Conservation (phyloP, 2,797 vertebrate genomes). For the Chrysolophus pictus region DNA sequence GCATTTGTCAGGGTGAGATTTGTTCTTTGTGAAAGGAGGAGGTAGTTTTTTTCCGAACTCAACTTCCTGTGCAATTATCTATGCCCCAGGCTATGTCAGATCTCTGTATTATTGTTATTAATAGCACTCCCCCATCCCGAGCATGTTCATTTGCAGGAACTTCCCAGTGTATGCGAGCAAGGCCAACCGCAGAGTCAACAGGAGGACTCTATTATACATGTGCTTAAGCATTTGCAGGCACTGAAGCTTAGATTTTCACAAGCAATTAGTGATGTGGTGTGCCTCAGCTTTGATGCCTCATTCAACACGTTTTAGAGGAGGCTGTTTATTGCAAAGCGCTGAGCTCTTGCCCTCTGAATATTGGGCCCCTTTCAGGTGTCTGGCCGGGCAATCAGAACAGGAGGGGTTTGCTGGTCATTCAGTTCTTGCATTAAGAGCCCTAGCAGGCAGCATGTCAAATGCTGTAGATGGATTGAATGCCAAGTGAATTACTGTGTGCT, state of each 20-base stretch:
- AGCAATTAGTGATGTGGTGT: slow-evolving; percentile 23
- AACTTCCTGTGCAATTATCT: not conserved
- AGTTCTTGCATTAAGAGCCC: not conserved
- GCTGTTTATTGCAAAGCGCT: not conserved
- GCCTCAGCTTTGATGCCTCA: not conserved
- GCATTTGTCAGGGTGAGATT: not conserved
- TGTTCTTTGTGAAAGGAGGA: not conserved
- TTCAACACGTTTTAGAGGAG: fast-evolving
- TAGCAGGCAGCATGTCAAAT: not conserved
- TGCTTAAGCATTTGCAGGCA: slow-evolving; percentile 37
- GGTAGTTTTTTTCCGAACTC: not conserved
- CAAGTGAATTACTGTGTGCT: not conserved
- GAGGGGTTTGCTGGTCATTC: not conserved
- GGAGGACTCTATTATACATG: not conserved
- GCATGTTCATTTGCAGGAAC: not conserved
- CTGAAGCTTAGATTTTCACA: not conserved
- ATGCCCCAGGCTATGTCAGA: not conserved
- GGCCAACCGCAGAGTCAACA: not conserved
- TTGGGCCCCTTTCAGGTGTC: not conserved
- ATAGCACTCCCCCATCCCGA: not conserved
- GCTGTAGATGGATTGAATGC: not conserved
- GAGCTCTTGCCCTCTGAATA: not conserved
- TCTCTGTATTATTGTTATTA: slow-evolving; percentile 22
- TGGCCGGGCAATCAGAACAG: not conserved
- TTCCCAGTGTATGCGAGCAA: not conserved